Base-by-base conservation (phyloP, 92 coral and sea anemone genomes). In the Pocillopora meandrina region DNA sequence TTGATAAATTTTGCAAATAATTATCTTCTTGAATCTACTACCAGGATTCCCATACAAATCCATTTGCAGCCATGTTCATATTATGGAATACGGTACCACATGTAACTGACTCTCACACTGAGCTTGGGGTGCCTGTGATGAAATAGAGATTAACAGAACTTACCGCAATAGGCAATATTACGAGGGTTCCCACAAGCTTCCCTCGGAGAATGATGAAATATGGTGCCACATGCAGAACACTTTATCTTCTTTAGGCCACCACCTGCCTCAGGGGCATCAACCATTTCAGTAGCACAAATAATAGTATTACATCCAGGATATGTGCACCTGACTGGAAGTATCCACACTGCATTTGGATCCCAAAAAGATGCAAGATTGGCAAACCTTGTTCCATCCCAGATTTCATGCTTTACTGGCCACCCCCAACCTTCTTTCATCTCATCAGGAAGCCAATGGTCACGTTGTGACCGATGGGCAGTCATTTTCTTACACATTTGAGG, bases 301-400 rank as follows among this genome's bases (percentile, higher is more conserved):
- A 89, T 72, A 82, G 62, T 82, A 75, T 82, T 89, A 42, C 95
- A 92, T 66, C 89, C 81, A 56, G 85, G 85, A 81, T 81, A 81
- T 12, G 61, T 71, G 76, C 95, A 92, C 80, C 95, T 86, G 70
- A 89, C 93, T 79, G 93, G 93, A n/a, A 92, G 84, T 70, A 57
- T 85, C 93, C 93, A 92, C 47, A 82, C 72, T 65, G 73, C 72
- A 64, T 88, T 77, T 23, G 92, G 92, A 68, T 90, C 82, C 93
- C 93, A 88, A 80, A 93, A 93, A 93, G 83, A 93, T 42, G 93
- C 87, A 76, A 90, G 88, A 73, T 93, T 85, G 65, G 89, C 80
- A 84, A 90, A 93, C 71, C 94, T 77, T 57, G 86, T 84, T 61
- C 96, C 96, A 85, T 90, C 93, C 94, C 93, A 90, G n/a, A 93